These are phyloP conservation scores for Drosophila aff. DNA, from an alignment of 1,140 invertebrate species.

Conservation along the genomic window DNA sequence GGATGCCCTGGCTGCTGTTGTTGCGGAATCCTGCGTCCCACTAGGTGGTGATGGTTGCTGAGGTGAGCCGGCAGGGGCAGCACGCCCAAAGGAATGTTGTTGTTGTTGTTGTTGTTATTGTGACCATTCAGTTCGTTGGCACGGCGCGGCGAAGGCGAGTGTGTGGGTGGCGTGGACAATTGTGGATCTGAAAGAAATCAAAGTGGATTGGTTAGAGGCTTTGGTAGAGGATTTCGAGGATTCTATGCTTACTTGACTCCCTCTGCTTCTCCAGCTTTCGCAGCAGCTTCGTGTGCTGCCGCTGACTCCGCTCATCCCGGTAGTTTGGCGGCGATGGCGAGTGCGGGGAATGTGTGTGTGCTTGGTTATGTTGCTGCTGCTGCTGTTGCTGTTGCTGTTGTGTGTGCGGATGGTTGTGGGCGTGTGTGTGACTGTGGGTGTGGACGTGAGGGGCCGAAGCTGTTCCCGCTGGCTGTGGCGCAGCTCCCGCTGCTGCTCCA, in stretches of 20 bases:
- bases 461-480: slow-evolving; percentile 3
- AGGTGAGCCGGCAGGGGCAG: slow-evolving; percentile 38
- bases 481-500: neutral
- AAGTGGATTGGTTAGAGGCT: neutral
- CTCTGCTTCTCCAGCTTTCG: slow-evolving; percentile 90
- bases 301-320: slow-evolving; percentile 91
- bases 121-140: slow-evolving; percentile 74
- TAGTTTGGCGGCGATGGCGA: slow-evolving; percentile 87
- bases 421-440: slow-evolving; percentile 24
- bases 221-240: neutral
- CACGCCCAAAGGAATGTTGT: slow-evolving; percentile 63
- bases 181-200: slow-evolving; percentile 37
- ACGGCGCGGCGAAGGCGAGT: slow-evolving; percentile 77
- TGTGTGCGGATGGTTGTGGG: slow-evolving; percentile 46
- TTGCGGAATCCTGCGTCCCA: slow-evolving; percentile 23
- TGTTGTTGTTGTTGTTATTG: slow-evolving; percentile 51
- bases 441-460: slow-evolving; percentile 1
- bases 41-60: slow-evolving; percentile 44
- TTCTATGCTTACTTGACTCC: slow-evolving; percentile 85
- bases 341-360: slow-evolving; percentile 85
- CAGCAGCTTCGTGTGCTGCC: slow-evolving; percentile 91
- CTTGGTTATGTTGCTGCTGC: slow-evolving; percentile 60
- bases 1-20: slow-evolving; percentile 31
- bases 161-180: slow-evolving; percentile 74
- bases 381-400: slow-evolving; percentile 38